A percentile compares a stretch with the other conserved stretches of the same genome.
These are phyloP conservation scores for Rhopalosiphum nymphaeae DNA, from an alignment of 2,888 invertebrate species.

Conservation along the genomic window DNA sequence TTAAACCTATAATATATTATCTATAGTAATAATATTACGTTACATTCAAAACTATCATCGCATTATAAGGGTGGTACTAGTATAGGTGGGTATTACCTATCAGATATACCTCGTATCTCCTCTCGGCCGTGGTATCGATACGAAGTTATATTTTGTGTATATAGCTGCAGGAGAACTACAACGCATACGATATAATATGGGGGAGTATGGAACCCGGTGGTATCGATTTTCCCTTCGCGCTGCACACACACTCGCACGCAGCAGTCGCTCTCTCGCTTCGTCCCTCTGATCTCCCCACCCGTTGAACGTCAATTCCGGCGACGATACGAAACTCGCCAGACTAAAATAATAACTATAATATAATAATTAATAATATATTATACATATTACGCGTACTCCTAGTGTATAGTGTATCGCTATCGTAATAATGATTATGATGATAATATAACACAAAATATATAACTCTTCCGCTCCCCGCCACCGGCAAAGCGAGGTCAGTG, in stretches of 20 bases:
- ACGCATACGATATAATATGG: background rate
- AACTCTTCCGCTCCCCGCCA: background rate
- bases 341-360: background rate
- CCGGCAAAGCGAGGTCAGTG: background rate
- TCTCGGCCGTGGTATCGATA: background rate
- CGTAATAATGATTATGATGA: background rate
- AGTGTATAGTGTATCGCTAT: background rate
- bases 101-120: background rate
- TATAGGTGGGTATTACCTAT: background rate
- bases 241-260: background rate
- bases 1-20: background rate
- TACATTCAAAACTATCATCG: background rate
- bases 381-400: background rate
- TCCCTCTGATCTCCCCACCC: background rate
- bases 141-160: background rate
- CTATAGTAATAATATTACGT: background rate
- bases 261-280: background rate
- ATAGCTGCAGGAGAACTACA: background rate
- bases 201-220: background rate
- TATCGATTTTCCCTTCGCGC: constrained; percentile 48
- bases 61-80: background rate
- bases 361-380: background rate
- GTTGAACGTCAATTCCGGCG: background rate
- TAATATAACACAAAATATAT: background rate
- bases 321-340: background rate